Percentiles rank a stretch among this genome's conserved stretches.
These are phyloP conservation scores for Drosophila phalerata DNA, from an alignment of 2,888 invertebrate genomes.

Conservation along the genomic window DNA sequence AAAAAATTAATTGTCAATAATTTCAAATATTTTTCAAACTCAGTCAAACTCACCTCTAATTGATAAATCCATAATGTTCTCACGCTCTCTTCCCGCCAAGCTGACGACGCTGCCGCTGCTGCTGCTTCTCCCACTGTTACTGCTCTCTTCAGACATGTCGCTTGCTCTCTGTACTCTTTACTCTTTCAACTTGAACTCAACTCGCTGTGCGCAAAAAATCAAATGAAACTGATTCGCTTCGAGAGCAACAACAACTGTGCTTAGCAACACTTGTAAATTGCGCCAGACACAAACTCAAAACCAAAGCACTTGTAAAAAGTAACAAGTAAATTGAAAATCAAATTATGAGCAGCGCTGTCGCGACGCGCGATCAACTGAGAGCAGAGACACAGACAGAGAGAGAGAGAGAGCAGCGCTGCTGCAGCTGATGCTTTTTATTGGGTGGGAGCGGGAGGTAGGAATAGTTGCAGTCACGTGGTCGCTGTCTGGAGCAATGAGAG, in stretches of 20 bases:
- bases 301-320: conserved; percentile 64
- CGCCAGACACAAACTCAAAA: conserved; percentile 40
- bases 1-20: too few relatives aligned
- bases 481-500: conserved; percentile 20
- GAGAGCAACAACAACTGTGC: conserved; percentile 50
- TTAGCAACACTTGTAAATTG: conserved; percentile 44
- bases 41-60: conserved; percentile 75
- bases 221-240: conserved; percentile 34
- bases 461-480: conserved; percentile 54
- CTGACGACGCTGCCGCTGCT: conserved; percentile 18
- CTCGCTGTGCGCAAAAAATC: conserved; percentile 36
- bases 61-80: conserved; percentile 82
- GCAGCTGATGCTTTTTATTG: background rate
- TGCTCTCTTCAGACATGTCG: conserved; percentile 52
- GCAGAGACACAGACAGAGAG: too few relatives aligned
- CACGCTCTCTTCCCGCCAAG: conserved; percentile 39
- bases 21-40: too few relatives aligned
- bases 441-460: conserved; percentile 2
- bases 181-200: background rate
- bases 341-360: conserved; percentile 56
- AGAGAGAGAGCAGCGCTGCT: conserved; percentile 32
- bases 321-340: too few relatives aligned
- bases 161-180: conserved; percentile 4
- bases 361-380: background rate
- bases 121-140: conserved; percentile 22